Conservation (phyloP, 2,888 invertebrate species). For the Macrophya alboannulata region DNA sequence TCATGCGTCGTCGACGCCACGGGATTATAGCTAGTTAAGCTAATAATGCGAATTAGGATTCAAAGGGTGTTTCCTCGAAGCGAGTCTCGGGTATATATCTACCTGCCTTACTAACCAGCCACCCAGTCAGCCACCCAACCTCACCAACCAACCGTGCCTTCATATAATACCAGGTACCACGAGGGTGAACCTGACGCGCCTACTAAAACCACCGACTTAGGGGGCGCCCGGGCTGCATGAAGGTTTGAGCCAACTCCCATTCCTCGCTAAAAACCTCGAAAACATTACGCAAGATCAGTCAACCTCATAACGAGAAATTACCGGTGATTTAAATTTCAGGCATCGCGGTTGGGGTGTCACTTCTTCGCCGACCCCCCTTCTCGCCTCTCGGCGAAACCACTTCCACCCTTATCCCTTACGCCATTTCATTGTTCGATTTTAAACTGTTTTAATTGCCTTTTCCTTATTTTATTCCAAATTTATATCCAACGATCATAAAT, state of each 20-base stretch:
- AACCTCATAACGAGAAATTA: conserved; percentile 52
- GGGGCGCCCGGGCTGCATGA: conserved; percentile 45
- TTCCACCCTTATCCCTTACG: not conserved
- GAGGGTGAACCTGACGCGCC: conserved; percentile 69
- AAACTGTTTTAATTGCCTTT: conserved; percentile 34
- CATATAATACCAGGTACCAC: conserved; percentile 63
- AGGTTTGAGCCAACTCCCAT: conserved; percentile 28
- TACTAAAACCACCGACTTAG: conserved; percentile 67
- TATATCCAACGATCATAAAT: not conserved
- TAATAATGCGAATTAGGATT: conserved; percentile 73
- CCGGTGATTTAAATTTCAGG: conserved; percentile 49
- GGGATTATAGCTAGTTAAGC: conserved; percentile 66
- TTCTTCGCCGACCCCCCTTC: not conserved
- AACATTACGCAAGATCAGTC: conserved; percentile 49
- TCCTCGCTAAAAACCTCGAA: conserved; percentile 25
- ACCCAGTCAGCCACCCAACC: conserved; percentile 11
- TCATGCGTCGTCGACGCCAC: conserved; percentile 40
- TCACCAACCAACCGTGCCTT: conserved; percentile 60
- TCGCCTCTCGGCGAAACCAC: not conserved
- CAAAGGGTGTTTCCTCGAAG: conserved; percentile 67
- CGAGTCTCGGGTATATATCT: conserved; percentile 59
- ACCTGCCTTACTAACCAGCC: conserved; percentile 43
- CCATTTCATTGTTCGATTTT: conserved; percentile 37
- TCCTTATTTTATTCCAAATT: not conserved
- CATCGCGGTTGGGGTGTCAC: conserved; percentile 19